Evolutionary conservation across 1,140 invertebrate genomes (phyloP), one percentile per base, ranked within the genome.

Genomic region (Drosophila tani): DNA sequence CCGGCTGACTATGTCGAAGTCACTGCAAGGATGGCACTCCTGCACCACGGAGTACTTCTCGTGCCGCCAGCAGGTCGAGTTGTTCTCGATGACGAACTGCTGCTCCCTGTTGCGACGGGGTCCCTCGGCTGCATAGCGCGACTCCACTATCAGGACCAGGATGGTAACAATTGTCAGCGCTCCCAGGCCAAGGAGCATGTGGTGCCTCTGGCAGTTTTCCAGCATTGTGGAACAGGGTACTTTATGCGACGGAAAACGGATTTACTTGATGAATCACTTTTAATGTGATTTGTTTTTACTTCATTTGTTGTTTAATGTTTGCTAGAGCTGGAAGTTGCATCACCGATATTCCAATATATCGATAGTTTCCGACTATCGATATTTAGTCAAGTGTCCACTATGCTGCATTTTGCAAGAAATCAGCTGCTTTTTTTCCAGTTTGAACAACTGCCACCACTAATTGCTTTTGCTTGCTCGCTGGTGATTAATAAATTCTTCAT

Each of bases 11-110:
- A 96, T 95, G 93, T 96, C 96, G 93, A 96, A 96, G 55, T 95
- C 94, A 85, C 95, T 95, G 91, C 97, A 98, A 11, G 96, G 96
- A 93, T 97, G 95, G 88, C 97, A 97, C 92, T 96, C 95, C 68
- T 95, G 94, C 17, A 96, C 93, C 32, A 97, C 93, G 58, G 95
- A 94, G 80, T 95, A 96, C 17, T 95, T 93, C 91, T 97, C 96
- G 80, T 94, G 94, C 24, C 94, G 93, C 93, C 95, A 95, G 92
- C 96, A 97, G 27, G 95, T 96, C 3, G 96, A 96, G 91, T 96
- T 96, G 63, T 96, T 96, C 90, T 96, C 96, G 15, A 96, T 95
- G 35, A 96, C 93, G 81, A 95, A 95, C 45, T 94, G 94, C 27
- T 91, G 83, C 2, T 70, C 64, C 15, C 87, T 77, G 19, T 21